phyloP scores from a whole-genome alignment of 1,140 invertebrate species.

The Nixonia krombeini region DNA sequence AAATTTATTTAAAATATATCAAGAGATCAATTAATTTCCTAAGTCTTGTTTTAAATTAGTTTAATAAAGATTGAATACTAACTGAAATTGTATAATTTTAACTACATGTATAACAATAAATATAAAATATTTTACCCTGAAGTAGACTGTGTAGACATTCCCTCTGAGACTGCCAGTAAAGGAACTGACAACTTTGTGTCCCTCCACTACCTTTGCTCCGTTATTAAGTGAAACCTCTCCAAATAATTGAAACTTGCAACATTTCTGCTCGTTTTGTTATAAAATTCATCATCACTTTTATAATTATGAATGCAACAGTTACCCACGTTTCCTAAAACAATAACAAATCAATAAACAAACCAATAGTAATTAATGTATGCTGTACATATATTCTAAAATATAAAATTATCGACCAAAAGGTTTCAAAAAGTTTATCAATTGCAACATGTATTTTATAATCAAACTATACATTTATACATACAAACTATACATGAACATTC shows the following conservation, averaged over 20 bases:
- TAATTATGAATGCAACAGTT: slow-evolving; percentile 49
- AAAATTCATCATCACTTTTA: slow-evolving; percentile 49
- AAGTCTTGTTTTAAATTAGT: too few species aligned
- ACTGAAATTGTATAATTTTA: background rate
- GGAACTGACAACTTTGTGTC: slow-evolving; percentile 58
- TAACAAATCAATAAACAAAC: too few species aligned
- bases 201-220: slow-evolving; percentile 57
- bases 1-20: too few species aligned
- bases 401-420: too few species aligned
- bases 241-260: slow-evolving; percentile 48
- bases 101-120: slow-evolving; percentile 11
- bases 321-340: slow-evolving; percentile 55
- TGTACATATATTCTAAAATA: too few species aligned
- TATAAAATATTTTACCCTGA: slow-evolving; percentile 56
- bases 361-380: too few species aligned
- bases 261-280: slow-evolving; percentile 47
- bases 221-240: slow-evolving; percentile 59
- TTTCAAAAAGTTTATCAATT: too few species aligned
- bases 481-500: too few species aligned
- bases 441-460: too few species aligned
- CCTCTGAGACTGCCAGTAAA: slow-evolving; percentile 62
- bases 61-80: background rate
- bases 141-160: slow-evolving; percentile 68
- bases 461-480: too few species aligned
- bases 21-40: too few species aligned